phyloP scores from a whole-genome alignment of 2,113 vertebrate genomes.

The Holacanthus passer region DNA sequence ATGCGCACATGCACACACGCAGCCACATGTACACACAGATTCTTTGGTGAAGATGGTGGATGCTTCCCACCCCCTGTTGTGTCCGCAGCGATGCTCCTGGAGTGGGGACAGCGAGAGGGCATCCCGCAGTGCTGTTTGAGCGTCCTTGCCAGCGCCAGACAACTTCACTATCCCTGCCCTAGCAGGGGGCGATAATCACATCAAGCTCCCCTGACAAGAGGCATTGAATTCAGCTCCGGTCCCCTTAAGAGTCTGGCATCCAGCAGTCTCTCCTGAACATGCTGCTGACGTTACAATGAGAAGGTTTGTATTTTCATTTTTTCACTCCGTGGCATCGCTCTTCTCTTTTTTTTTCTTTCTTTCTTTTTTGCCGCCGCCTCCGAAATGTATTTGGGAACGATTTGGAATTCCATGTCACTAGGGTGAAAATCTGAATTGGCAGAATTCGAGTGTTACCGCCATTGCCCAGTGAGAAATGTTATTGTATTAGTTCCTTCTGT shows the following conservation, averaged over 20 bases:
- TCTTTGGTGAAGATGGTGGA: slow-evolving; percentile 67
- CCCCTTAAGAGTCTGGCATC: slow-evolving; percentile 81
- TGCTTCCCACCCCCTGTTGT: slow-evolving; percentile 75
- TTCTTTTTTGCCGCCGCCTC: neutral
- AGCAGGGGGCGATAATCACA: slow-evolving; percentile 87
- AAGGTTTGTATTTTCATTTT: slow-evolving; percentile 78
- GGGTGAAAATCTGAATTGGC: slow-evolving; percentile 60
- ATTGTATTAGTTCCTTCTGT: slow-evolving; percentile 52
- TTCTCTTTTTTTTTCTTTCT: neutral
- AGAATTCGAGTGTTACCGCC: slow-evolving; percentile 51
- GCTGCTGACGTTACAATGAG: slow-evolving; percentile 81
- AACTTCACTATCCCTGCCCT: slow-evolving; percentile 81
- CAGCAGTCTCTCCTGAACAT: slow-evolving; percentile 73
- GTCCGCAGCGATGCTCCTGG: slow-evolving; percentile 65
- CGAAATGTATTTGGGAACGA: slow-evolving; percentile 50
- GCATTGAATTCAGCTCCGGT: slow-evolving; percentile 83
- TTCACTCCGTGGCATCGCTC: slow-evolving; percentile 41
- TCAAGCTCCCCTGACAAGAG: slow-evolving; percentile 83
- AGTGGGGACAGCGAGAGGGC: slow-evolving; percentile 68
- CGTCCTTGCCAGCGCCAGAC: slow-evolving; percentile 79
- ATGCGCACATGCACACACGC: slow-evolving; percentile 58
- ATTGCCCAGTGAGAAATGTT: slow-evolving; percentile 39
- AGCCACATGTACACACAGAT: slow-evolving; percentile 48
- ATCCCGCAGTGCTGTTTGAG: slow-evolving; percentile 78
- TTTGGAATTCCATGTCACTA: slow-evolving; percentile 56